Percentiles rank a stretch among this genome's conserved stretches.
These are phyloP conservation scores for Agonopterix heracliana DNA, from an alignment of 2,888 invertebrate species.

Conservation along the genomic window DNA sequence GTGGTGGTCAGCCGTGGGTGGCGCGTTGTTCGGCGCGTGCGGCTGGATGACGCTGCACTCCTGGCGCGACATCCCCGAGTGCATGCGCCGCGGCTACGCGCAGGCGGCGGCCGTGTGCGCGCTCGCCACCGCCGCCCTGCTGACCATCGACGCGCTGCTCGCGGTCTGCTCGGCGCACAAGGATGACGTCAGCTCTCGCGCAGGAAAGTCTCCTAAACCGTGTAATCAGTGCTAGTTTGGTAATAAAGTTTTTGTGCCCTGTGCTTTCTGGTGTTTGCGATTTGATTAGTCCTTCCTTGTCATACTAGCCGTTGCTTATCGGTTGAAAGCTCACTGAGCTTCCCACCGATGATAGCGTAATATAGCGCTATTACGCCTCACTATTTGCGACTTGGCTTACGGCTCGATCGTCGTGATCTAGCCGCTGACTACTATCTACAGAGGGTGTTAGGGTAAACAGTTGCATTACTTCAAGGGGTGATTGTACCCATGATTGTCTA, in stretches of 20 bases:
- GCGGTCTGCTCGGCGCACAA: constrained; percentile 51
- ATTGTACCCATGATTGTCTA: too few relatives aligned
- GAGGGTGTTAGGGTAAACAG: too few relatives aligned
- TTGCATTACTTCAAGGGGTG: too few relatives aligned
- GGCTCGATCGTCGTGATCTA: too few relatives aligned
- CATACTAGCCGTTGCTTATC: too few relatives aligned
- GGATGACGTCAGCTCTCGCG: constrained; percentile 36
- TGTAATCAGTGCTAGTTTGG: constrained; percentile 20
- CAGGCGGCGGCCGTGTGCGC: constrained; percentile 49
- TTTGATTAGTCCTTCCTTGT: neutral
- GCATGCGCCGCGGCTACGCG: constrained; percentile 37
- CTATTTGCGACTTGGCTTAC: too few relatives aligned
- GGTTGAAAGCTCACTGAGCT: too few relatives aligned
- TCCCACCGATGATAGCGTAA: too few relatives aligned
- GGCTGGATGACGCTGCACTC: constrained; percentile 45
- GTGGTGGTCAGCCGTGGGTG: constrained; percentile 62
- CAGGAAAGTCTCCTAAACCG: constrained; percentile 35
- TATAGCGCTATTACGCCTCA: too few relatives aligned
- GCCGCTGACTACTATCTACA: too few relatives aligned
- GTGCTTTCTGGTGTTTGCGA: neutral
- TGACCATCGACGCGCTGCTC: constrained; percentile 46
- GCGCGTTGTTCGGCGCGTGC: constrained; percentile 44
- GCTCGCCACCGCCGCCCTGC: constrained; percentile 41
- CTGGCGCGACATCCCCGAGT: constrained; percentile 48
- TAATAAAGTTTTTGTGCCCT: neutral